phyloP scores from a whole-genome alignment of 2,113 vertebrate genomes.

The Pleuronectes platessa region DNA sequence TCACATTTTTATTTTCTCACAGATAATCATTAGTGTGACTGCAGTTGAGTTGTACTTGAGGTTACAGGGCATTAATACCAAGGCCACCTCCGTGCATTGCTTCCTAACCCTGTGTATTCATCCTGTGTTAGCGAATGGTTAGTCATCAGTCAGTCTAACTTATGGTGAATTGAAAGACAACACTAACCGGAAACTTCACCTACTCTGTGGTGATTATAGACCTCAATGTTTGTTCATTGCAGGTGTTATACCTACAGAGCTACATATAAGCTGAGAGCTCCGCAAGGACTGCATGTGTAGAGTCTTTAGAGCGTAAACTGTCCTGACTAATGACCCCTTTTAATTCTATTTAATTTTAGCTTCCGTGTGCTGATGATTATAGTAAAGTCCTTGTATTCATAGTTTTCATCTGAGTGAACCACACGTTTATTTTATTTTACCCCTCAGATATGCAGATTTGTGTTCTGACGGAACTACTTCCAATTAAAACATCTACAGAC shows the following conservation, averaged over 20 bases:
- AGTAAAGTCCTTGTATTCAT: constrained; percentile 55
- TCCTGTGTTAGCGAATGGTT: constrained; percentile 19
- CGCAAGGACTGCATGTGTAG: constrained; percentile 79
- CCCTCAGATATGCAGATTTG: constrained; percentile 80
- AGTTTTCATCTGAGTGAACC: constrained; percentile 56
- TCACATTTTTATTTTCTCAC: constrained; percentile 1
- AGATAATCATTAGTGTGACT: constrained; percentile 14
- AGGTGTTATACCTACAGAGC: background rate
- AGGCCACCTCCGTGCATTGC: constrained; percentile 26
- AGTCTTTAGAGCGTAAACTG: constrained; percentile 75
- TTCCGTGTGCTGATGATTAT: constrained; percentile 66
- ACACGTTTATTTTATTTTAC: constrained; percentile 37
- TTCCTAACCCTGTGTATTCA: constrained; percentile 13
- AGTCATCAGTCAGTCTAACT: background rate
- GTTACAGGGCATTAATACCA: constrained; percentile 44
- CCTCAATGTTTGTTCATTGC: background rate
- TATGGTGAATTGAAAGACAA: background rate
- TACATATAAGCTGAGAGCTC: constrained; percentile 29
- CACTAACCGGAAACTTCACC: background rate
- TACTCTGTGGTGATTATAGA: constrained; percentile 9
- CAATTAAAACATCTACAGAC: constrained; percentile 75
- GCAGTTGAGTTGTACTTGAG: constrained; percentile 20
- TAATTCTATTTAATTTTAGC: constrained; percentile 39
- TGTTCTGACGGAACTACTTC: constrained; percentile 83
- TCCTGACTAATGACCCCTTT: constrained; percentile 64